phyloP scores from a whole-genome alignment of 2,797 vertebrate genomes.

The Sphenodon punctatus region DNA sequence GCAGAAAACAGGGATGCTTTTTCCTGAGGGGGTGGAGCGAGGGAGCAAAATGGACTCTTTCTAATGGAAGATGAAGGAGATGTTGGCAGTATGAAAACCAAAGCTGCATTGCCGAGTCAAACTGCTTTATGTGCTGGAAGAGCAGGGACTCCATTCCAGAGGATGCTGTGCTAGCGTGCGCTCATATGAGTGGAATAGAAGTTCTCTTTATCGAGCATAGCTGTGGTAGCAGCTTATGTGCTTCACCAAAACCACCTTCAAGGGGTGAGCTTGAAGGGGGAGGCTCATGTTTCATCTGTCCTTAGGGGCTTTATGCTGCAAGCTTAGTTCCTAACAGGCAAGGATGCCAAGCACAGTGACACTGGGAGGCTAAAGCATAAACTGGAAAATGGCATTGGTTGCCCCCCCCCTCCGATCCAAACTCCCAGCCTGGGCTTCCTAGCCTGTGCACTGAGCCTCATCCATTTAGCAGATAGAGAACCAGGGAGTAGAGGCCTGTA shows the following conservation, averaged over 20 bases:
- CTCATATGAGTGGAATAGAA: neutral
- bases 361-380: neutral
- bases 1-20: neutral
- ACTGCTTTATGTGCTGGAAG: constrained; percentile 24
- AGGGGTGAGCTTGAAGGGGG: too few species aligned
- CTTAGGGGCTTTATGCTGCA: accelerated
- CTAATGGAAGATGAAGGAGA: neutral
- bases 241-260: too few species aligned
- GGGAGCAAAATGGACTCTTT: neutral
- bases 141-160: neutral
- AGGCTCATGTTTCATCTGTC: neutral
- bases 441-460: neutral
- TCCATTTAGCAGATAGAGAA: neutral
- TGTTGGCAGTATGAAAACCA: constrained; percentile 20
- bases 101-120: constrained; percentile 29
- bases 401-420: neutral
- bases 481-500: too few species aligned
- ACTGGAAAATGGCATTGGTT: neutral
- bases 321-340: constrained; percentile 29
- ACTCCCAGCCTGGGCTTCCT: neutral
- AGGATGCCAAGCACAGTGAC: accelerated
- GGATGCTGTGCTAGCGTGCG: neutral
- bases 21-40: neutral
- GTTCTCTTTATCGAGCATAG: neutral
- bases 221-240: neutral